Conservation (phyloP, 2,113 vertebrate genomes). For the Tapirus terrestris region DNA sequence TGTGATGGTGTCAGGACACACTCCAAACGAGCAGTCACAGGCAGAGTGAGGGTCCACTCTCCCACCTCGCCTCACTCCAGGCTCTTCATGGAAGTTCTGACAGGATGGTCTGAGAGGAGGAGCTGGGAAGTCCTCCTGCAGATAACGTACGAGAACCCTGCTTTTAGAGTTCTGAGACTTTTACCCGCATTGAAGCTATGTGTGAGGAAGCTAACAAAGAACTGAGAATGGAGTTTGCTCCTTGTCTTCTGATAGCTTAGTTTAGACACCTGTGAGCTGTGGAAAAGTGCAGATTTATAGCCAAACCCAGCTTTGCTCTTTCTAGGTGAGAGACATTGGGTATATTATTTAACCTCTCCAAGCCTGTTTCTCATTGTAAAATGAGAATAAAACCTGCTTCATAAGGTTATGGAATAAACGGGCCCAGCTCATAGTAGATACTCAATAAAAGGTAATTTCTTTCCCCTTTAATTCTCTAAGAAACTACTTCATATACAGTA, state of each 20-base stretch:
- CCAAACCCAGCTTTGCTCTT: background rate
- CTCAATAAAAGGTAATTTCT: background rate
- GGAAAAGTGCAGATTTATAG: background rate
- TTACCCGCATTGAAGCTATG: background rate
- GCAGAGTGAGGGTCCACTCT: background rate
- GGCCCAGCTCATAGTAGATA: background rate
- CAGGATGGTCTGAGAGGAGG: background rate
- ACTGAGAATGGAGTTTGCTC: background rate
- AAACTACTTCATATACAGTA: background rate
- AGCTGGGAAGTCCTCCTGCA: background rate
- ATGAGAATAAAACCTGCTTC: conserved; percentile 5
- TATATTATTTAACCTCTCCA: background rate
- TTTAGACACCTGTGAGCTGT: background rate
- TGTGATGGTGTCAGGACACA: background rate
- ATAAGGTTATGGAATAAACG: background rate
- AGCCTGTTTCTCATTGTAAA: background rate
- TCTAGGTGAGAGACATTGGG: background rate
- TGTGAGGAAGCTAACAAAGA: background rate
- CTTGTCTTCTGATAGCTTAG: background rate
- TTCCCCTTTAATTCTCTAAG: background rate
- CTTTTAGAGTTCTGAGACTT: background rate
- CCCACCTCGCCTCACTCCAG: too few relatives aligned
- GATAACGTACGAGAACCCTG: background rate
- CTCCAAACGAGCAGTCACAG: background rate
- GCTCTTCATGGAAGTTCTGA: background rate